Conservation (phyloP, 2,888 invertebrate species). For the Watsonalla cultraria region DNA sequence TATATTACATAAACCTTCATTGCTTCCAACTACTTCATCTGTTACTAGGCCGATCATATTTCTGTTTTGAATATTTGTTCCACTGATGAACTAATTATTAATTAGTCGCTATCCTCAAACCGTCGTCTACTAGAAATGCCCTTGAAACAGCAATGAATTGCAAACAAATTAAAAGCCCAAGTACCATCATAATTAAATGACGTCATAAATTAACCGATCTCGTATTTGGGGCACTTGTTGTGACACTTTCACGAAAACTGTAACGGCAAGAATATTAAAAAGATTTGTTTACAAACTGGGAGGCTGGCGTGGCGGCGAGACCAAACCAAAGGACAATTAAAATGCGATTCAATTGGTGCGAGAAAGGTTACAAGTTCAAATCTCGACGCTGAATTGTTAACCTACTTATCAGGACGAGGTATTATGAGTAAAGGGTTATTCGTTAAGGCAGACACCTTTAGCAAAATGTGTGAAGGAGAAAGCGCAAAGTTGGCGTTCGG, state of each 20-base stretch:
- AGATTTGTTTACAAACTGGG: neutral
- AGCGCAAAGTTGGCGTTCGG: too few relatives aligned
- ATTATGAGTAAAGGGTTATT: too few relatives aligned
- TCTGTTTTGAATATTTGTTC: too few relatives aligned
- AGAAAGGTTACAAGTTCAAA: neutral
- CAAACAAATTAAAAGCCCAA: too few relatives aligned
- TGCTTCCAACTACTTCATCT: neutral
- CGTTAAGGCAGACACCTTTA: too few relatives aligned
- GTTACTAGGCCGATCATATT: neutral
- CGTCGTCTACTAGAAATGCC: too few relatives aligned
- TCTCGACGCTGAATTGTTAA: neutral
- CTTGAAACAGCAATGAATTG: too few relatives aligned
- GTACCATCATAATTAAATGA: too few relatives aligned
- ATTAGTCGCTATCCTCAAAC: too few relatives aligned
- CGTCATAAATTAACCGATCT: too few relatives aligned
- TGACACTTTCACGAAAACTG: neutral
- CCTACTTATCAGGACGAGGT: neutral
- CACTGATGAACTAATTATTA: too few relatives aligned
- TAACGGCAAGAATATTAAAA: neutral
- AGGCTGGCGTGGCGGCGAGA: neutral
- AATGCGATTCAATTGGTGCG: neutral
- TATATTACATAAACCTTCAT: conserved; percentile 5
- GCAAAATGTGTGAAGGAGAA: too few relatives aligned
- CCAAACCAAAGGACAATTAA: neutral
- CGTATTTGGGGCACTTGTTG: neutral